These are phyloP conservation scores for Anabacerthia variegaticeps DNA, from an alignment of 2,797 vertebrate species.

Conservation along the genomic window DNA sequence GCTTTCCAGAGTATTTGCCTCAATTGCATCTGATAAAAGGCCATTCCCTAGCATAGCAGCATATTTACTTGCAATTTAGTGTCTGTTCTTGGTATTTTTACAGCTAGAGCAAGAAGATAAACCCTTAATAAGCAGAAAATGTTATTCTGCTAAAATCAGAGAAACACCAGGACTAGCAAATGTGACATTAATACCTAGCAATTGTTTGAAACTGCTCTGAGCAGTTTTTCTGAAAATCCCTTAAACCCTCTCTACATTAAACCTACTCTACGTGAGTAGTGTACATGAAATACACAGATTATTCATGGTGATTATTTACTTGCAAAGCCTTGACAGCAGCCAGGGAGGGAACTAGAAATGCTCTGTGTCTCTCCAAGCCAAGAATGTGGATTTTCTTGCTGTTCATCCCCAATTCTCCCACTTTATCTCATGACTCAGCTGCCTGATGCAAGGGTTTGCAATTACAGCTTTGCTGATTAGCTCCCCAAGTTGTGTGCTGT, in stretches of 20 bases:
- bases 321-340: constrained; percentile 10
- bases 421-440: constrained; percentile 47
- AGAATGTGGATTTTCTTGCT: constrained; percentile 55
- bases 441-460: constrained; percentile 33
- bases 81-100: neutral
- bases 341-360: neutral
- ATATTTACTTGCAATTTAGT: neutral
- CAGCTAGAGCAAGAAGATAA: neutral
- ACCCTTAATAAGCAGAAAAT: constrained; percentile 6
- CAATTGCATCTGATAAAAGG: neutral
- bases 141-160: neutral
- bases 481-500: neutral
- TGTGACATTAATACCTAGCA: neutral
- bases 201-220: neutral
- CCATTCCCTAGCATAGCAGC: neutral
- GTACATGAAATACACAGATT: neutral
- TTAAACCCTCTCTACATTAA: neutral
- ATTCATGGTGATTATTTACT: neutral
- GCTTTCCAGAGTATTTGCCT: neutral
- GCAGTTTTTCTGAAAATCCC: constrained; percentile 9
- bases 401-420: constrained; percentile 15
- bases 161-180: neutral
- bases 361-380: neutral
- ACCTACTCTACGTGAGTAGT: neutral
- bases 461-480: constrained; percentile 8